Evolutionary conservation across 2,888 invertebrate species (phyloP).

Genomic region (Sipunculus nudus): DNA sequence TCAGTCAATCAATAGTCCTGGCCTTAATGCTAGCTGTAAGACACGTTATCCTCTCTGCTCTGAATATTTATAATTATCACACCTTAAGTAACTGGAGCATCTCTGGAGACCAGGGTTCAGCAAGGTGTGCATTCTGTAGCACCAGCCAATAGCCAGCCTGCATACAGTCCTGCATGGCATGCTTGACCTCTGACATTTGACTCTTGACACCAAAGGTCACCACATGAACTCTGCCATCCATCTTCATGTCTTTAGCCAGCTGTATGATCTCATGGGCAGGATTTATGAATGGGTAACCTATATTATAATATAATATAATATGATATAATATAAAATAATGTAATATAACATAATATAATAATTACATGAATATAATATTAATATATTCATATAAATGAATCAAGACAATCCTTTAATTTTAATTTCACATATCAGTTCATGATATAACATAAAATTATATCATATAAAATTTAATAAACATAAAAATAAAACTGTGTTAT

Average conservation of each 20-base stretch:
- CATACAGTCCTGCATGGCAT: constrained; percentile 56
- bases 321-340: not conserved
- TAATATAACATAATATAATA: not conserved
- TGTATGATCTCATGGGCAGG: constrained; percentile 57
- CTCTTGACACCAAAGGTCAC: constrained; percentile 59
- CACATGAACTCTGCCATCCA: constrained; percentile 57
- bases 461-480: too few relatives aligned
- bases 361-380: not conserved
- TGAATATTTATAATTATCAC: not conserved
- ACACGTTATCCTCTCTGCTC: too few relatives aligned
- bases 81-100: constrained; percentile 57
- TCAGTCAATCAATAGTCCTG: too few relatives aligned
- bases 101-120: constrained; percentile 41
- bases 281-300: constrained; percentile 35
- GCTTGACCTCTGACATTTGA: constrained; percentile 51
- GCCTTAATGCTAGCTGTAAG: too few relatives aligned
- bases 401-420: too few relatives aligned
- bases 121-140: constrained; percentile 61
- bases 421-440: too few relatives aligned
- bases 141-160: constrained; percentile 61
- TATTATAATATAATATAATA: not conserved
- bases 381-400: too few relatives aligned
- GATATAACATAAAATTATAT: too few relatives aligned
- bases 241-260: constrained; percentile 54
- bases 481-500: too few relatives aligned